Evolutionary conservation across 2,797 vertebrate species (phyloP).

Genomic region (Mus minutoides): DNA sequence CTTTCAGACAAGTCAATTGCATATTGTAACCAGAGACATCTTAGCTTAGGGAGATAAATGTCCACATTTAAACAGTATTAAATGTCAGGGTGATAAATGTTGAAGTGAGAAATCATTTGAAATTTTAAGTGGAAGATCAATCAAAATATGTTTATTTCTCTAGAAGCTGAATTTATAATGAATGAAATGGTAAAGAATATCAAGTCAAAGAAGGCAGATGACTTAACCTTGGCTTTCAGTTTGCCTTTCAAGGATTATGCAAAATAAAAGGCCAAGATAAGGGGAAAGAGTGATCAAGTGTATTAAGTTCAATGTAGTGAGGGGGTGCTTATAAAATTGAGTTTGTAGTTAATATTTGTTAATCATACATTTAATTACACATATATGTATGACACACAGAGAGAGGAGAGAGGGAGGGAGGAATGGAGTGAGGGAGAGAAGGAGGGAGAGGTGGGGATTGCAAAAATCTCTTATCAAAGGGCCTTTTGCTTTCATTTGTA

Average conservation of each 20-base stretch:
- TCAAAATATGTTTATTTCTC: conserved; percentile 26
- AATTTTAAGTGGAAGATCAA: conserved; percentile 15
- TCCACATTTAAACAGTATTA: background rate
- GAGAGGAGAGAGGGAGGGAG: background rate
- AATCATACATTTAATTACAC: background rate
- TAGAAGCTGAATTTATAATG: conserved; percentile 21
- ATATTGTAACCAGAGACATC: background rate
- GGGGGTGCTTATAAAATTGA: background rate
- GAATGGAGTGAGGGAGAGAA: background rate
- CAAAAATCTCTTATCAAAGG: background rate
- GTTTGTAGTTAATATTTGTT: background rate
- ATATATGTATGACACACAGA: background rate
- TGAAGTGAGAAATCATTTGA: background rate
- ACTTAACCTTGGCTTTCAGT: background rate
- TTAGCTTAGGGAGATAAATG: background rate
- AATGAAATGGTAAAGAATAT: background rate
- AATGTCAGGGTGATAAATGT: conserved; percentile 3
- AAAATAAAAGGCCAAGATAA: background rate
- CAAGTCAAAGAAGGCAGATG: background rate
- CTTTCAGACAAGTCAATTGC: background rate
- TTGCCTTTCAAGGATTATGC: background rate
- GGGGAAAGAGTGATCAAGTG: background rate
- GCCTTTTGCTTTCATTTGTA: background rate
- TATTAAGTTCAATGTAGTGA: background rate
- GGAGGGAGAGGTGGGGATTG: background rate